phyloP scores from a whole-genome alignment of 2,888 invertebrate genomes.

The Bruchidius siliquastri region DNA sequence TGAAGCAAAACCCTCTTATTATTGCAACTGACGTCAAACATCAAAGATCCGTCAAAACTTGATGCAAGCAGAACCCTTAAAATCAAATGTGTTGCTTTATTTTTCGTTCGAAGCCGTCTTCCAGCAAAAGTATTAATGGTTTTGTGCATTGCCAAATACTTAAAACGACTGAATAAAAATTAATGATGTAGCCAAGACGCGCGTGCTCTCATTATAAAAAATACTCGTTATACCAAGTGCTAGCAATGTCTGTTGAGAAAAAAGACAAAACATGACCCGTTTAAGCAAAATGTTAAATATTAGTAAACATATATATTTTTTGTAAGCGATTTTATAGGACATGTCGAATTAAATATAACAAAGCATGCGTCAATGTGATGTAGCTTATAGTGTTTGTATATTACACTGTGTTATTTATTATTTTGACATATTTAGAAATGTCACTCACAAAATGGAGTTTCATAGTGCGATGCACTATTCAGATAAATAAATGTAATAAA shows the following conservation, averaged over 20 bases:
- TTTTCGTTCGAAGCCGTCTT: too few species aligned
- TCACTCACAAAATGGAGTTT: background rate
- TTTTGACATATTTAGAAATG: background rate
- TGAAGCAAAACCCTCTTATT: too few species aligned
- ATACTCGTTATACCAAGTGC: background rate
- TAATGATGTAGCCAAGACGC: background rate
- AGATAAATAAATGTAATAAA: background rate
- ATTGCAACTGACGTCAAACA: too few species aligned
- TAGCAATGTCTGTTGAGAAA: background rate
- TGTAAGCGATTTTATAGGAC: constrained; percentile 21
- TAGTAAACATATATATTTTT: constrained; percentile 18
- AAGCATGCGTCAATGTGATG: constrained; percentile 8
- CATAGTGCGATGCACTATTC: background rate
- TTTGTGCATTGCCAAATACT: background rate
- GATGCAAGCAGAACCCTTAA: too few species aligned
- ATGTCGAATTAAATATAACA: background rate
- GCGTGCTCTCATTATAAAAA: background rate
- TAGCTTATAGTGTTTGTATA: constrained; percentile 7
- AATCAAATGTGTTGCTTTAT: too few species aligned
- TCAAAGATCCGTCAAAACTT: too few species aligned
- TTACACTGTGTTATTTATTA: background rate
- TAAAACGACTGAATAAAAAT: background rate
- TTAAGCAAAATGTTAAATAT: background rate
- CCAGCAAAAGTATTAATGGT: too few species aligned
- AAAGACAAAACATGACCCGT: background rate